These are phyloP conservation scores for Loriculus beryllinus DNA, from an alignment of 2,797 vertebrate genomes.

Conservation along the genomic window DNA sequence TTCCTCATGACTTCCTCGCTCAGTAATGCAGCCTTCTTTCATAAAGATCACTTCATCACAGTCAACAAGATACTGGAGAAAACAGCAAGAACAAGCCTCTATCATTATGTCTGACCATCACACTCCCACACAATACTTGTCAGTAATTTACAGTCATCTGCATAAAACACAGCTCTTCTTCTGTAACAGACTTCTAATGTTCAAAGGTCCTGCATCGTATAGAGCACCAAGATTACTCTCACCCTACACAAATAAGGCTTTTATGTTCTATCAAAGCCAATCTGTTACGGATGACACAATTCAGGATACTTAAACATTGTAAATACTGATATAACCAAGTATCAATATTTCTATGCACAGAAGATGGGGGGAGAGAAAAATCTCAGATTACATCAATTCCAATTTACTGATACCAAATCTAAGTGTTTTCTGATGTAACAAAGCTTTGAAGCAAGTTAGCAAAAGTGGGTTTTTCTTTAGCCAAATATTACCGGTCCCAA, in stretches of 20 bases:
- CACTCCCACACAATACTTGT: not conserved
- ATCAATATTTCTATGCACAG: not conserved
- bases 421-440: not conserved
- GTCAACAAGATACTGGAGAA: conserved; percentile 86
- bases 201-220: not conserved
- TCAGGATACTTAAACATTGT: not conserved
- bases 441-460: not conserved
- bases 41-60: conserved; percentile 93
- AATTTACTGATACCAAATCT: not conserved
- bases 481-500: not conserved
- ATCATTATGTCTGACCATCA: not conserved
- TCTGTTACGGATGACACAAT: not conserved
- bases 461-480: not conserved
- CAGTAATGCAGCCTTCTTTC: conserved; percentile 88
- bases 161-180: not conserved
- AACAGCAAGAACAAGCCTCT: not conserved
- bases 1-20: conserved; percentile 88
- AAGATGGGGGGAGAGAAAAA: not conserved
- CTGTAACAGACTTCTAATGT: not conserved
- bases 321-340: not conserved
- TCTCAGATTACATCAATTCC: not conserved
- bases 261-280: not conserved
- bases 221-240: not conserved
- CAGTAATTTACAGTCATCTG: not conserved
- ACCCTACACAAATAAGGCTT: not conserved